Conservation (phyloP, 1,140 invertebrate species). For the Chlorops oryzae region DNA sequence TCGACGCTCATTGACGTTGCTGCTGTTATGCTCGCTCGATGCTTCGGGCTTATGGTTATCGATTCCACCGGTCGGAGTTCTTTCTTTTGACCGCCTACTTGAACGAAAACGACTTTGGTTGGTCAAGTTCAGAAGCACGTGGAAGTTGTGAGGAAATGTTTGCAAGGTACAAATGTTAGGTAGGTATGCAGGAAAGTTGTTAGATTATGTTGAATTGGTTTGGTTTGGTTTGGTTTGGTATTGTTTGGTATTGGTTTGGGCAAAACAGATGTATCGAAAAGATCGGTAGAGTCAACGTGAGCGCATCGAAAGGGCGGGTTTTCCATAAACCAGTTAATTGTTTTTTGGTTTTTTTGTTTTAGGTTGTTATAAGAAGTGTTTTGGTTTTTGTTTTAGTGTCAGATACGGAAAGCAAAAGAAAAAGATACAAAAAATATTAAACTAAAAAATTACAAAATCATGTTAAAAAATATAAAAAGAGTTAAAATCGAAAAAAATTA, state of each 20-base stretch:
- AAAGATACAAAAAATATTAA: background rate
- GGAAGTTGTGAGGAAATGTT: too few species aligned
- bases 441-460: background rate
- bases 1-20: conserved; percentile 38
- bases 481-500: background rate
- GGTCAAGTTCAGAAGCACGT: conserved; percentile 13
- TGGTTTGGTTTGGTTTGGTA: too few species aligned
- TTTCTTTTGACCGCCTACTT: conserved; percentile 48
- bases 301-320: too few species aligned
- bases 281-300: conserved; percentile 25
- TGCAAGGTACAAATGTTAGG: too few species aligned
- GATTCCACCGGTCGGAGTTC: conserved; percentile 41
- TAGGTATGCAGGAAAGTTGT: too few species aligned
- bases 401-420: background rate
- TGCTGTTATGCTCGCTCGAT: conserved; percentile 45
- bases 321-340: background rate
- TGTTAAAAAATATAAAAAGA: background rate
- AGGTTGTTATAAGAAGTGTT: background rate
- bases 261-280: conserved; percentile 1
- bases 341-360: background rate
- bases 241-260: too few species aligned
- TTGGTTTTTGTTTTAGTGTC: too few species aligned
- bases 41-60: conserved; percentile 46
- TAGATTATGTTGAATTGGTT: too few species aligned
- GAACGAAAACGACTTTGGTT: conserved; percentile 44